A percentile compares a stretch with the other conserved stretches of the same genome.
Evolutionary conservation across 2,797 vertebrate genomes (phyloP).

Genomic region (Enteromius viviparus): DNA sequence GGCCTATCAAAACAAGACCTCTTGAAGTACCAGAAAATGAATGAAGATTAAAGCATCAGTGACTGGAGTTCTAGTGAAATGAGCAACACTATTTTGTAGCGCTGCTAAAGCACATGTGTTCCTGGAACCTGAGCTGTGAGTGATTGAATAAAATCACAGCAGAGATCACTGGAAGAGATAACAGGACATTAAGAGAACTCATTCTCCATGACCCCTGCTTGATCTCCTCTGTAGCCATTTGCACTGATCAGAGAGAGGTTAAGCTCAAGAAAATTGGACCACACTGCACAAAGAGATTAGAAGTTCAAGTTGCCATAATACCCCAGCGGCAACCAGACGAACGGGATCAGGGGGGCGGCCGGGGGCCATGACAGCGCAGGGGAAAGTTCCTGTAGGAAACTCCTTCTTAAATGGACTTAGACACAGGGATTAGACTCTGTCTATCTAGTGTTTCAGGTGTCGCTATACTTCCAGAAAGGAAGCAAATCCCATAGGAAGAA

Average conservation of each 20-base stretch:
- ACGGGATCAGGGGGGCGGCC: constrained; percentile 53
- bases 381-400: constrained; percentile 67
- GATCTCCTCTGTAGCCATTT: constrained; percentile 74
- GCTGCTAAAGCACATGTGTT: constrained; percentile 57
- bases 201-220: constrained; percentile 77
- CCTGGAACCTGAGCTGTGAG: constrained; percentile 58
- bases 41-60: constrained; percentile 29
- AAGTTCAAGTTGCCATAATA: constrained; percentile 76
- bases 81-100: constrained; percentile 47
- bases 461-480: constrained; percentile 62
- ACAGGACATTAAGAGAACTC: constrained; percentile 65
- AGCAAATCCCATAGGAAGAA: constrained; percentile 55
- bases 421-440: constrained; percentile 57
- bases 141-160: constrained; percentile 67
- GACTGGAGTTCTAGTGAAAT: constrained; percentile 53
- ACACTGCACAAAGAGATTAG: constrained; percentile 66
- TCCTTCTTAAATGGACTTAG: constrained; percentile 65
- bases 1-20: constrained; percentile 19
- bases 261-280: constrained; percentile 53
- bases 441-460: constrained; percentile 64
- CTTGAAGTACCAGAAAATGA: constrained; percentile 14
- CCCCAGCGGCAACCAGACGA: constrained; percentile 73
- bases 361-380: constrained; percentile 61
- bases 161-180: constrained; percentile 69
- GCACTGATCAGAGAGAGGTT: constrained; percentile 68